Conservation (phyloP, 2,888 invertebrate species). For the Bruchidius siliquastri region DNA sequence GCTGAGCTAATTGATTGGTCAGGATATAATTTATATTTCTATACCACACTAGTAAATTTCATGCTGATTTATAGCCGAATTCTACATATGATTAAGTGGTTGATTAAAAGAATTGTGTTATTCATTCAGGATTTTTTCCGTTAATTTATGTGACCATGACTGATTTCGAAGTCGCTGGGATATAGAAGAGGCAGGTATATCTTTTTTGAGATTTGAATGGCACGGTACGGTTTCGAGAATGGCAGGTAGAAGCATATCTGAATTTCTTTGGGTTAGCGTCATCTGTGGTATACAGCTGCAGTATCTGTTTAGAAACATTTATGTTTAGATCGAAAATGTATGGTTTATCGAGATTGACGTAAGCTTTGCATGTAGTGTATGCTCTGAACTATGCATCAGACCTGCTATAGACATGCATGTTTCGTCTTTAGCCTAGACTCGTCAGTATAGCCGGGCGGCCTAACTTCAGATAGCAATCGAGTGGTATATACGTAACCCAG, state of each 20-base stretch:
- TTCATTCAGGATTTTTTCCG: not conserved
- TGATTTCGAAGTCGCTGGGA: not conserved
- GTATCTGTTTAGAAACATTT: not conserved
- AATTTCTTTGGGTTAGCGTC: not conserved
- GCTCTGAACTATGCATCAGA: too few species aligned
- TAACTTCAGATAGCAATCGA: too few species aligned
- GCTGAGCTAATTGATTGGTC: not conserved
- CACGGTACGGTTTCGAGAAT: not conserved
- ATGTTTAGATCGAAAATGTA: too few species aligned
- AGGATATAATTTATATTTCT: not conserved
- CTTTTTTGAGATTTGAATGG: not conserved
- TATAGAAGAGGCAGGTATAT: not conserved
- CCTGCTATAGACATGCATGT: too few species aligned
- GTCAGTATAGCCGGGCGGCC: too few species aligned
- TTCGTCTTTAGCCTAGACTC: too few species aligned
- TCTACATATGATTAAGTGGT: not conserved
- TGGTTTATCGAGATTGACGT: too few species aligned
- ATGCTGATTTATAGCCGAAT: not conserved
- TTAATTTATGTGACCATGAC: not conserved
- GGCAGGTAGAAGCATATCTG: not conserved
- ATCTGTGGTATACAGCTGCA: not conserved
- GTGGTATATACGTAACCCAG: too few species aligned
- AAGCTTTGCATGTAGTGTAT: too few species aligned
- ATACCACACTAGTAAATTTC: not conserved
- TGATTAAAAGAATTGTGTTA: not conserved